A percentile compares a stretch with the other conserved stretches of the same genome.
Evolutionary conservation across 2,797 vertebrate species (phyloP).

Genomic region (Nyctalus aviator): DNA sequence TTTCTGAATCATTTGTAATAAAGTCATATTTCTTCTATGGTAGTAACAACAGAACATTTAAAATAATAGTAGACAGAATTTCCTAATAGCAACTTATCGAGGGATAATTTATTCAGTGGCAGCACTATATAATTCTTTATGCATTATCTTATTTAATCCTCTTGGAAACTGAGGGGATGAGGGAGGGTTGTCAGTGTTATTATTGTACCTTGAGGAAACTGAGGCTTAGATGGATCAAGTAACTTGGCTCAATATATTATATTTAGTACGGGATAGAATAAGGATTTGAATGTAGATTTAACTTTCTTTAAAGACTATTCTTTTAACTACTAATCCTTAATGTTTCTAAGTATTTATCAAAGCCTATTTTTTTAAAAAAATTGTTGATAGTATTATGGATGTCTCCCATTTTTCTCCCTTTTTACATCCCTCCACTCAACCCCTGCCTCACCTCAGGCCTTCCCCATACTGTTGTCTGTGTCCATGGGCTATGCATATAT

Average conservation of each 20-base stretch:
- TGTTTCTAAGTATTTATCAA: not conserved
- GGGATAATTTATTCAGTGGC: constrained; percentile 23
- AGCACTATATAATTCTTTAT: not conserved
- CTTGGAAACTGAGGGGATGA: not conserved
- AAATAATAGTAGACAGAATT: not conserved
- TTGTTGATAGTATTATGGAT: not conserved
- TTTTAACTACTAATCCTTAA: not conserved
- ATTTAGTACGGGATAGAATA: not conserved
- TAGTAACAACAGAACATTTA: not conserved
- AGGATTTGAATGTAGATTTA: not conserved
- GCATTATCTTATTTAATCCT: constrained; percentile 40
- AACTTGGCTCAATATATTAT: not conserved
- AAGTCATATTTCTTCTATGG: not conserved
- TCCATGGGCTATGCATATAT: not conserved
- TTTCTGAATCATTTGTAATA: constrained; percentile 15
- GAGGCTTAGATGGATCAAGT: not conserved
- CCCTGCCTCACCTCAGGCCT: not conserved
- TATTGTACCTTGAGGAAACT: not conserved
- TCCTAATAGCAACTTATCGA: not conserved
- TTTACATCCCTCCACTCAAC: not conserved
- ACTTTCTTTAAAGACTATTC: constrained; percentile 1
- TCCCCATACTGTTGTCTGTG: not conserved
- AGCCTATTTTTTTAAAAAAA: not conserved
- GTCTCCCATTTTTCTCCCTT: not conserved
- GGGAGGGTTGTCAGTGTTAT: not conserved